phyloP scores from a whole-genome alignment of 2,888 invertebrate species.

The Lymantria monacha region DNA sequence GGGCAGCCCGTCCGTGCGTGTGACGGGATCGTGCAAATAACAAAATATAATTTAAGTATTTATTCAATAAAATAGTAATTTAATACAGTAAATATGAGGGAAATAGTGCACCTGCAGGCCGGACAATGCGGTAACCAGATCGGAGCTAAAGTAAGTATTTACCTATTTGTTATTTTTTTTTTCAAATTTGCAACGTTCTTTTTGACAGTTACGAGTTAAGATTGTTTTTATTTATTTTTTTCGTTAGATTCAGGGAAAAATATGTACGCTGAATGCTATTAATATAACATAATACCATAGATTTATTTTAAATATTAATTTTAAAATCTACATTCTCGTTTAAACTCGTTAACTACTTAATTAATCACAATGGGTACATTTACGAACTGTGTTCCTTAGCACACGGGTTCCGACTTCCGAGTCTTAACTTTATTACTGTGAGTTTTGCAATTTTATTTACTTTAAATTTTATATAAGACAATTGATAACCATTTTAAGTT shows the following conservation, averaged over 20 bases:
- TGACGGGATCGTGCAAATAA: conserved; percentile 43
- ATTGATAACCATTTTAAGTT: too few species aligned
- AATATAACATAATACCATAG: too few species aligned
- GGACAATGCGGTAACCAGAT: conserved; percentile 94
- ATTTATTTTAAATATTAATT: too few species aligned
- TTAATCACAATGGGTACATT: too few species aligned
- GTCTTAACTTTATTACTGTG: too few species aligned
- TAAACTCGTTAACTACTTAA: too few species aligned
- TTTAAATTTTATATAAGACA: too few species aligned
- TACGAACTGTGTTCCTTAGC: too few species aligned
- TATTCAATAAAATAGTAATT: conserved; percentile 42
- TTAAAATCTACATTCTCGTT: too few species aligned
- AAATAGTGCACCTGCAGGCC: conserved; percentile 91
- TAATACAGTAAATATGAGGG: conserved; percentile 84
- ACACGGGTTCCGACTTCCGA: too few species aligned
- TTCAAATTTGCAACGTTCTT: conserved; percentile 29
- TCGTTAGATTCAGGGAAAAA: not conserved
- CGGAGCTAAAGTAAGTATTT: conserved; percentile 81
- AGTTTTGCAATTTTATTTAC: too few species aligned
- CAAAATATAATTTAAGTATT: conserved; percentile 23
- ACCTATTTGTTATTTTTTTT: conserved; percentile 25
- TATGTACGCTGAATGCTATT: too few species aligned
- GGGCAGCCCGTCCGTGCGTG: conserved; percentile 49
- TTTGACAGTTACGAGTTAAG: conserved; percentile 24
- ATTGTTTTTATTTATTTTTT: not conserved